phyloP scores from a whole-genome alignment of 2,797 vertebrate genomes.

The Sebastes kiyomatsui region DNA sequence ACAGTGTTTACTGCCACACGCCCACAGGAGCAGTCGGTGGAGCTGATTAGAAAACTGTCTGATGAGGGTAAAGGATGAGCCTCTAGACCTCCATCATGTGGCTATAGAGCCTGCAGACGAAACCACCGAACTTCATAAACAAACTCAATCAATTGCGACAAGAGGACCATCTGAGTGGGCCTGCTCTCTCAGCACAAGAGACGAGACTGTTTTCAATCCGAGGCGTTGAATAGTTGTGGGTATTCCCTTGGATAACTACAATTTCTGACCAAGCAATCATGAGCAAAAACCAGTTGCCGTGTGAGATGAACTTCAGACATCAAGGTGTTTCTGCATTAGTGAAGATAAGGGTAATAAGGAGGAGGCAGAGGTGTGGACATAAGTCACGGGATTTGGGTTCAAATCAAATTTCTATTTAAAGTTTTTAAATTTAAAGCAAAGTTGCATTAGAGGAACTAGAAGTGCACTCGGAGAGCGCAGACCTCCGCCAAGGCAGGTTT shows the following conservation, averaged over 20 bases:
- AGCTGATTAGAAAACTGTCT: slow-evolving; percentile 65
- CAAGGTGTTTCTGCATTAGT: no score
- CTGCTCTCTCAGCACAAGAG: background rate
- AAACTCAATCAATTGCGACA: slow-evolving; percentile 35
- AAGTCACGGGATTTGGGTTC: no score
- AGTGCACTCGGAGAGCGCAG: no score
- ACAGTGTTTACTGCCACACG: slow-evolving; percentile 19
- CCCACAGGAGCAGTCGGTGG: slow-evolving; percentile 47
- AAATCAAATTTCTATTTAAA: no score
- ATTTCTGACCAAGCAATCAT: slow-evolving; percentile 12
- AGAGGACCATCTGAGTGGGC: slow-evolving; percentile 6
- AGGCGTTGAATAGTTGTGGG: background rate
- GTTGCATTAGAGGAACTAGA: no score
- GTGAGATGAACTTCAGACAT: no score
- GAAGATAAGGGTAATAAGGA: no score
- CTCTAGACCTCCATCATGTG: slow-evolving; percentile 35
- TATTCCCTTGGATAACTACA: background rate
- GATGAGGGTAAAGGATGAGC: slow-evolving; percentile 58
- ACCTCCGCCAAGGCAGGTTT: no score
- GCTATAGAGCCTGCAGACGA: slow-evolving; percentile 32
- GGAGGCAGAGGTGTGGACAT: no score
- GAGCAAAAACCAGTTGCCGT: no score
- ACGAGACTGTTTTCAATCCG: slow-evolving; percentile 2
- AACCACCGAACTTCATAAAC: slow-evolving; percentile 42
- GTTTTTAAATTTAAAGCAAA: no score